phyloP scores from a whole-genome alignment of 2,113 vertebrate genomes.

The Misgurnus anguillicaudatus region DNA sequence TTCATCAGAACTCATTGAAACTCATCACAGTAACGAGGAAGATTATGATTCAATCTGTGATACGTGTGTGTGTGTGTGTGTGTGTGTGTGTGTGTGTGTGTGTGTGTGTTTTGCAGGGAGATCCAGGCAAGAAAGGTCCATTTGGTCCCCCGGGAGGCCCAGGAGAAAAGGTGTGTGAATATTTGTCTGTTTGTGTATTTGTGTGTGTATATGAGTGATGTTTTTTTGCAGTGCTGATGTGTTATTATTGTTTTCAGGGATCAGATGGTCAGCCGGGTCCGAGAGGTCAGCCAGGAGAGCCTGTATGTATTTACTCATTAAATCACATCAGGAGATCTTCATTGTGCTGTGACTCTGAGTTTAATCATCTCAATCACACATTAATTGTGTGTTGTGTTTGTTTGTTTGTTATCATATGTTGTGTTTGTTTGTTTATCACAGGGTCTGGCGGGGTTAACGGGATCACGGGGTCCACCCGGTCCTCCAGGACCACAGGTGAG shows the following conservation, averaged over 20 bases:
- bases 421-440: constrained; percentile 37
- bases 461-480: constrained; percentile 79
- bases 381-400: neutral
- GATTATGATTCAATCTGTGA: neutral
- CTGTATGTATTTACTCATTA: constrained; percentile 63
- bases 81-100: constrained; percentile 1
- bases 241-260: constrained; percentile 60
- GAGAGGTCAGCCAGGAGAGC: constrained; percentile 75
- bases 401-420: too few relatives aligned
- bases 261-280: constrained; percentile 72
- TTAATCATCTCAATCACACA: neutral
- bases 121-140: constrained; percentile 70
- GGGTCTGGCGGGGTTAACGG: constrained; percentile 81
- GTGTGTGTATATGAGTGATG: constrained; percentile 8
- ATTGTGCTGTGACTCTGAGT: neutral
- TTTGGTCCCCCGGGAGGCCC: constrained; percentile 67
- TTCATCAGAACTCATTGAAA: neutral
- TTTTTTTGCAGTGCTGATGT: neutral
- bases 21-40: neutral
- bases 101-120: constrained; percentile 60
- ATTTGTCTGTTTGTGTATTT: constrained; percentile 20
- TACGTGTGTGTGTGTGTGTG: neutral
- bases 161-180: constrained; percentile 85
- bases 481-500: constrained; percentile 77
- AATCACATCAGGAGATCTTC: neutral